These are phyloP conservation scores for Pomatorhinus ruficollis DNA, from an alignment of 2,113 vertebrate genomes.

Conservation along the genomic window DNA sequence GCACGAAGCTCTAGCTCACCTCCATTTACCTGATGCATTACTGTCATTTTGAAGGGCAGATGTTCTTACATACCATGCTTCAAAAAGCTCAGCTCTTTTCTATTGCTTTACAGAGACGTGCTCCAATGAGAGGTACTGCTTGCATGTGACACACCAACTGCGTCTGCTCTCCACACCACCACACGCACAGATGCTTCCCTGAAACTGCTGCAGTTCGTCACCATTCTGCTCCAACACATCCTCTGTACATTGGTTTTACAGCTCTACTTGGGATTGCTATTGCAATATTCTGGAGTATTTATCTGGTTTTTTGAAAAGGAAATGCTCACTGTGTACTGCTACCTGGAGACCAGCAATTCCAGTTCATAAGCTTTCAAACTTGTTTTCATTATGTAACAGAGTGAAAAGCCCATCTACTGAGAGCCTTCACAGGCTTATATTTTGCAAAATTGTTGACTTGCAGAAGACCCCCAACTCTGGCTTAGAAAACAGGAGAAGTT, in stretches of 20 bases:
- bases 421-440: neutral
- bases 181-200: neutral
- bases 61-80: slow-evolving; percentile 43
- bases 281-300: slow-evolving; percentile 32
- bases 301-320: neutral
- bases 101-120: neutral
- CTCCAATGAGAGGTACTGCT: neutral
- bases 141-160: neutral
- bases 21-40: slow-evolving; percentile 65
- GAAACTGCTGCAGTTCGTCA: slow-evolving; percentile 33
- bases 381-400: slow-evolving; percentile 12
- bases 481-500: neutral
- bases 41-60: slow-evolving; percentile 58
- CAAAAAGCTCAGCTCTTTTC: slow-evolving; percentile 14
- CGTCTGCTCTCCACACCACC: neutral
- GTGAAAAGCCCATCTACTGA: neutral
- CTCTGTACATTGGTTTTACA: slow-evolving; percentile 18
- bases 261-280: neutral
- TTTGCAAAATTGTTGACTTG: neutral
- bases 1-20: slow-evolving; percentile 8
- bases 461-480: neutral
- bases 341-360: slow-evolving; percentile 22
- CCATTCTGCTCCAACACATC: slow-evolving; percentile 17
- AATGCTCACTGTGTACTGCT: neutral
- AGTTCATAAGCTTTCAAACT: slow-evolving; percentile 34